Conservation (phyloP, 2,797 vertebrate genomes). For the Cossypha niveicapilla region DNA sequence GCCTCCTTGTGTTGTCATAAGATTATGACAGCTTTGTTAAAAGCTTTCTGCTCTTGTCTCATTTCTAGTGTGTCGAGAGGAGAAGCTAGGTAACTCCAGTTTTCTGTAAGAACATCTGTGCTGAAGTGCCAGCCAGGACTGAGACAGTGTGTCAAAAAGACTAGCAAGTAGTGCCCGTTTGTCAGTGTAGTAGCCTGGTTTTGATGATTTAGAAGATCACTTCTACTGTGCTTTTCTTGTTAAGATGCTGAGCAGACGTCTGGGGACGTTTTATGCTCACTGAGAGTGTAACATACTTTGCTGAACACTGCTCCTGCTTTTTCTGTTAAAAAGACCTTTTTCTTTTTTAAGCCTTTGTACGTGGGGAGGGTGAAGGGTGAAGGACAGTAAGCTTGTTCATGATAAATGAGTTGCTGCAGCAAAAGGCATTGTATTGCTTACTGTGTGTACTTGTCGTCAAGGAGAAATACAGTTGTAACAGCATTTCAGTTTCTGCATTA, state of each 20-base stretch:
- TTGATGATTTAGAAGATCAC: not conserved
- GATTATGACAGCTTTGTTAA: conserved; percentile 20
- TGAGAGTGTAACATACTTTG: not conserved
- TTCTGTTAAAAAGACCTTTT: conserved; percentile 2
- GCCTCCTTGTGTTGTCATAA: not conserved
- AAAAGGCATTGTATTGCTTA: conserved; percentile 37
- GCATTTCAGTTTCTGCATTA: conserved; percentile 65
- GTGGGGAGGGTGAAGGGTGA: not conserved
- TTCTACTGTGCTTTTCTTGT: conserved; percentile 1
- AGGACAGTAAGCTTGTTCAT: conserved; percentile 54
- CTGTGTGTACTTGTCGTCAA: conserved; percentile 20
- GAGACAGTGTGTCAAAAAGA: not conserved
- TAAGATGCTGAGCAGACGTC: not conserved
- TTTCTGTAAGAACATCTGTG: not conserved
- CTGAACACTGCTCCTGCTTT: not conserved
- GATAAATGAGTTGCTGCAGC: conserved; percentile 48
- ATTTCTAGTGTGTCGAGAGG: not conserved
- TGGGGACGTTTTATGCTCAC: not conserved
- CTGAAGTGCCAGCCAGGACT: not conserved
- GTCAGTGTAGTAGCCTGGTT: not conserved
- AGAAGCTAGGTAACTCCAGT: not conserved
- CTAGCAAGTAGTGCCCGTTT: not conserved
- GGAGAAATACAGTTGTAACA: conserved; percentile 55
- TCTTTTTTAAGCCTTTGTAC: not conserved
- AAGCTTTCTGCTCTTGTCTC: not conserved